Conservation (phyloP, 2,797 vertebrate genomes). For the Coluber constrictor region DNA sequence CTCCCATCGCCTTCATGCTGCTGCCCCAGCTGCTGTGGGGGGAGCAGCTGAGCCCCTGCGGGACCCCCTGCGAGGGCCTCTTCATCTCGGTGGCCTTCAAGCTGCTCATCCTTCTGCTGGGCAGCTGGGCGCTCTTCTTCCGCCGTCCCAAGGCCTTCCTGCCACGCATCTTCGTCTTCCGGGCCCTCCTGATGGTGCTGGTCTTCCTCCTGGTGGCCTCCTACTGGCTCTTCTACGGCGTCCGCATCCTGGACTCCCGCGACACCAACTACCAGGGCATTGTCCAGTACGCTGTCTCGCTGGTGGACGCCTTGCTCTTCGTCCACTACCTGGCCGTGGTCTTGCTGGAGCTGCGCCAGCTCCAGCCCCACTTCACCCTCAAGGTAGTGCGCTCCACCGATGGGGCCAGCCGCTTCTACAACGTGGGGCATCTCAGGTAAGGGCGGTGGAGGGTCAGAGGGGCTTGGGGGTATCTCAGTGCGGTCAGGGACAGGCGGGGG, state of each 20-base stretch:
- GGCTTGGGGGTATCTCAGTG: not conserved
- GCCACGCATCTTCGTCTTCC: conserved; percentile 85
- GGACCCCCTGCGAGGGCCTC: conserved; percentile 91
- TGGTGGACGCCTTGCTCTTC: conserved; percentile 89
- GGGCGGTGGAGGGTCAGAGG: rapidly evolving
- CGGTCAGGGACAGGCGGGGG: not conserved
- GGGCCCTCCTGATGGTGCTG: conserved; percentile 87
- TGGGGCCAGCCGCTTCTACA: conserved; percentile 89
- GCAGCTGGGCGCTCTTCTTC: conserved; percentile 93
- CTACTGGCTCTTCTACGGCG: conserved; percentile 95
- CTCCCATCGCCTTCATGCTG: conserved; percentile 88
- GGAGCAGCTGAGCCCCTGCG: conserved; percentile 83
- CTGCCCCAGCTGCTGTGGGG: conserved; percentile 88
- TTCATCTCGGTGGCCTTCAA: conserved; percentile 97
- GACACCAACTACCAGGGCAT: conserved; percentile 86
- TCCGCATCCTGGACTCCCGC: conserved; percentile 84
- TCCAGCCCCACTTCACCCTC: conserved; percentile 90
- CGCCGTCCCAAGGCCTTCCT: conserved; percentile 84
- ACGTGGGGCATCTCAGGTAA: conserved; percentile 88
- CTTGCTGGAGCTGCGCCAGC: conserved; percentile 86
- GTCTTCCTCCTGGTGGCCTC: conserved; percentile 89
- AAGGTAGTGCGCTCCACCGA: conserved; percentile 89
- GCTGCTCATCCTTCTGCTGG: conserved; percentile 89
- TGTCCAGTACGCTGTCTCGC: conserved; percentile 85
- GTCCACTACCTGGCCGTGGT: conserved; percentile 91